Evolutionary conservation across 2,888 invertebrate species (phyloP).

Genomic region (Ophraella communa): DNA sequence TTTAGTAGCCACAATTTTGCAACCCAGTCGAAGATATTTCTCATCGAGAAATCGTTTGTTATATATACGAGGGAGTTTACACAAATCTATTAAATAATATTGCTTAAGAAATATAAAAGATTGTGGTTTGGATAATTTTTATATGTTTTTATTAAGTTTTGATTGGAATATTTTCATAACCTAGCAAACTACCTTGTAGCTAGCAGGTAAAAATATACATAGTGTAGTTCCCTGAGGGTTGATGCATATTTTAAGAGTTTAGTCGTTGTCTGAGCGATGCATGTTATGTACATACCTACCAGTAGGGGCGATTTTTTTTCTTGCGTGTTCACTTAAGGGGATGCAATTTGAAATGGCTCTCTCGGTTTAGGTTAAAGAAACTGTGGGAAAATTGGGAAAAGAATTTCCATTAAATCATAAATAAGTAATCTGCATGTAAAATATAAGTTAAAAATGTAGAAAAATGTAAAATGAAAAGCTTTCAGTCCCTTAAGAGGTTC

Average conservation of each 20-base stretch:
- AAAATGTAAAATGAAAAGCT: too few species aligned
- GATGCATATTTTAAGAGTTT: slow-evolving; percentile 37
- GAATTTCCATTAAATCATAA: slow-evolving; percentile 45
- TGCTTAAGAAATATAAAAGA: too few species aligned
- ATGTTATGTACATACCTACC: slow-evolving; percentile 2
- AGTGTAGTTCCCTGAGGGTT: slow-evolving; percentile 16
- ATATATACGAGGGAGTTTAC: neutral
- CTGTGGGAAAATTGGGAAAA: slow-evolving; percentile 50
- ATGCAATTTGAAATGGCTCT: slow-evolving; percentile 44
- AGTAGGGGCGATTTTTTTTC: slow-evolving; percentile 28
- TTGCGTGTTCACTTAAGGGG: slow-evolving; percentile 45
- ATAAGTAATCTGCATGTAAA: slow-evolving; percentile 40
- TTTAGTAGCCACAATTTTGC: slow-evolving; percentile 26
- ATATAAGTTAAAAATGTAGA: slow-evolving; percentile 10
- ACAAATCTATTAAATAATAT: too few species aligned
- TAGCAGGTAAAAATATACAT: slow-evolving; percentile 12
- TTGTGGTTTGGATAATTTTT: neutral
- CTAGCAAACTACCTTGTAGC: neutral
- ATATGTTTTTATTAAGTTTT: too few species aligned
- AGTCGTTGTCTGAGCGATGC: slow-evolving; percentile 38
- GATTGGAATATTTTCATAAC: too few species aligned
- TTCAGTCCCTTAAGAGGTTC: too few species aligned
- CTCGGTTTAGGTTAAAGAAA: slow-evolving; percentile 40
- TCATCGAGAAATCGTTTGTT: neutral
- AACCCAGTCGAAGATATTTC: slow-evolving; percentile 14